Evolutionary conservation across 64 coral and sea anemone genomes (phyloP).

Genomic region (Cladopsammia gracilis): DNA sequence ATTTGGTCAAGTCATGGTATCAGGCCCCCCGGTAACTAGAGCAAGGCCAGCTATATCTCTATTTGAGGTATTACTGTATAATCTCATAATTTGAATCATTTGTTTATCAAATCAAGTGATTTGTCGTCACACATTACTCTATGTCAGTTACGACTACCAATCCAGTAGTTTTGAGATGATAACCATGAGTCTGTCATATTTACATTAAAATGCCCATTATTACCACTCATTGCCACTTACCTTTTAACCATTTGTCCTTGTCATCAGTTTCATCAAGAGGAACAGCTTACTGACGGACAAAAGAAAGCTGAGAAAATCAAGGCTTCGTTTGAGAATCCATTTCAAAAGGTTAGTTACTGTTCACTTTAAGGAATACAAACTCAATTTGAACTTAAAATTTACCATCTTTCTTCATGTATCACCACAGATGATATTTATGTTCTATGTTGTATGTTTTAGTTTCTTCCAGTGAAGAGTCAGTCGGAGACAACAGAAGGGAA

Average conservation of each 20-base stretch:
- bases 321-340: conserved; percentile 65
- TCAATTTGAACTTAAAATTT: too few species aligned
- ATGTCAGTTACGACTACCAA: too few species aligned
- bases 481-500: conserved; percentile 20
- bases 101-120: not conserved
- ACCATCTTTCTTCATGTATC: too few species aligned
- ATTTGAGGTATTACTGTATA: conserved; percentile 21
- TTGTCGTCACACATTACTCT: too few species aligned
- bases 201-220: too few species aligned
- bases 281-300: conserved; percentile 30
- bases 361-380: not conserved
- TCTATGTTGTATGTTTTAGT: not conserved
- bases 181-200: too few species aligned
- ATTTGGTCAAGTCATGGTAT: not conserved
- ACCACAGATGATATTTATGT: too few species aligned
- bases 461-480: conserved; percentile 17
- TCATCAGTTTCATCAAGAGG: conserved; percentile 1
- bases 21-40: conserved; percentile 16
- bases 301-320: conserved; percentile 61
- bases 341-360: conserved; percentile 43
- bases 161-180: too few species aligned
- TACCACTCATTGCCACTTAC: too few species aligned
- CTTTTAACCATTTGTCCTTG: not conserved
- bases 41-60: conserved; percentile 11
- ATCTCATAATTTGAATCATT: not conserved